A percentile compares a stretch with the other conserved stretches of the same genome.
Evolutionary conservation across 2,888 invertebrate genomes (phyloP).

Genomic region (Drosophila yooni): DNA sequence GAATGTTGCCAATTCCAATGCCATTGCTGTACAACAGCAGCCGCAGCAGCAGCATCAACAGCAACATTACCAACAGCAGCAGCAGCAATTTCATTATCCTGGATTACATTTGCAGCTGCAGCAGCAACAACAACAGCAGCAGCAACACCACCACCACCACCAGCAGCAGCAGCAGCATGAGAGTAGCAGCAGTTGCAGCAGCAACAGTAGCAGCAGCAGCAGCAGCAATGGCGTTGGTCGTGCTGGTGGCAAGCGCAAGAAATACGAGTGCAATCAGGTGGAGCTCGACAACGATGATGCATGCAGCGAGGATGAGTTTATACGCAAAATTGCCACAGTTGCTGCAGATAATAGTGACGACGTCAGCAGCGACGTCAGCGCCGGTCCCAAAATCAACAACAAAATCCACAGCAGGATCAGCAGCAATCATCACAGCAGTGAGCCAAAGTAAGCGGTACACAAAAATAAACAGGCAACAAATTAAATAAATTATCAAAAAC

Average conservation of each 20-base stretch:
- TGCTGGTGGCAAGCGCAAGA: conserved; percentile 74
- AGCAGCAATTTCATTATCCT: conserved; percentile 52
- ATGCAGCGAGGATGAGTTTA: conserved; percentile 85
- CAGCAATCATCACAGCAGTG: conserved; percentile 49
- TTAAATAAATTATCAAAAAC: conserved; percentile 4
- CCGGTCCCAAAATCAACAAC: conserved; percentile 7
- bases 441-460: conserved; percentile 65
- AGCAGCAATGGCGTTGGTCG: conserved; percentile 38
- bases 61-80: conserved; percentile 40
- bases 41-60: conserved; percentile 44
- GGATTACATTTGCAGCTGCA: conserved; percentile 38
- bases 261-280: conserved; percentile 80
- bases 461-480: neutral
- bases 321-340: conserved; percentile 82
- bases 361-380: conserved; percentile 9
- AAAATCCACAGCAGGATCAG: conserved; percentile 32
- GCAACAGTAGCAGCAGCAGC: conserved; percentile 12
- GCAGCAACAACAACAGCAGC: conserved; percentile 42
- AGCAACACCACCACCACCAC: conserved; percentile 47
- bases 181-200: conserved; percentile 16
- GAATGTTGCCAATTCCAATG: conserved; percentile 20
- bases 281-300: conserved; percentile 85
- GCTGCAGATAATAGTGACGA: conserved; percentile 22
- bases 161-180: conserved; percentile 44
- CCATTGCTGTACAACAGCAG: conserved; percentile 36